Base-by-base conservation (phyloP, 2,888 invertebrate species). In the Xestia rhomboidea region DNA sequence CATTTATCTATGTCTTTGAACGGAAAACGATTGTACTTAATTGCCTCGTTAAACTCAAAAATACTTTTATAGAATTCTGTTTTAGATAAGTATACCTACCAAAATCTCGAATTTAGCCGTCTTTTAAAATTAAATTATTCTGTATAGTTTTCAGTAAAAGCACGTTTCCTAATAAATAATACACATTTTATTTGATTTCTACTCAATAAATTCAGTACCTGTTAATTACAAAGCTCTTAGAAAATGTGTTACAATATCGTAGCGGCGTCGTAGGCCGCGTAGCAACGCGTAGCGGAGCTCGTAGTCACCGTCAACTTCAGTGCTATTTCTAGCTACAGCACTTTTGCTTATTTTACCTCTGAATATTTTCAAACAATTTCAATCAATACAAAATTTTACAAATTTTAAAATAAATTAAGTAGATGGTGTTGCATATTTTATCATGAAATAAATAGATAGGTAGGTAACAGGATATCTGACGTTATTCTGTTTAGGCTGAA, bases 241-340 rank as follows among this genome's bases (percentile, higher is more conserved):
- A 72, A 60, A 34, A 68, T 68, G 57, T 51, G 30, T 51, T 38
- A 27, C 13, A 77, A 74, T 73, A n/a, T 87, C 88, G 89, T 89
- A 89, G 86, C 77, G 41, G 68, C 49, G 70, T 71, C 88, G 89
- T 88, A 89, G 88, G 78, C 79, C 57, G 76, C 89, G 89, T 89
- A 87, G 88, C 83, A 73, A 57, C 69, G 73, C 86, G 89, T 88
- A 85, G 88, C 88, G 76, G 34, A 60, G 38, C 64, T 64, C 70
- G 73, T 64, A 51, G 70, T 30, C 79, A 51, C 72, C 27, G 54
- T 27, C 41, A 34, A 76, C 44, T 77, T 62, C 71, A 60, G 15
- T 60, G 41, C 51, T 64, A 66, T 67, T 81, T 69, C 49, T 60
- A 73, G 67, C 46, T 15, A n/a, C 8, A n/a, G 38, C 10, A 21